phyloP scores from a whole-genome alignment of 2,113 vertebrate species.

The Ursus arctos region DNA sequence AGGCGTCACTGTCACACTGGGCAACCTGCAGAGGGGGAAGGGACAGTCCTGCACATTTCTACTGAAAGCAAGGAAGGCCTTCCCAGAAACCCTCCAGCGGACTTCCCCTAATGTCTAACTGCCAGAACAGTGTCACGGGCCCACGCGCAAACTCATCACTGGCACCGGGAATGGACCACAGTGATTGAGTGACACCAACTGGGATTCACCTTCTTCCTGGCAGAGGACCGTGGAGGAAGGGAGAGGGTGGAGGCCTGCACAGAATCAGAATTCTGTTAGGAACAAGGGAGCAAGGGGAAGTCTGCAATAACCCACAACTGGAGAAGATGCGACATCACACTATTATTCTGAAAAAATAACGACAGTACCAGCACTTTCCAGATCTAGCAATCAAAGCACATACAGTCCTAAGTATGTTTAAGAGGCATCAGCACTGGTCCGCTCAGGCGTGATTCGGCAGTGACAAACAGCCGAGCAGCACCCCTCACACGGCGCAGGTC shows the following conservation, averaged over 20 bases:
- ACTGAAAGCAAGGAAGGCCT: neutral
- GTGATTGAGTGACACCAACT: neutral
- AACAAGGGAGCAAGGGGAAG: neutral
- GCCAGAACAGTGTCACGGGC: neutral
- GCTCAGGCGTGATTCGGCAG: neutral
- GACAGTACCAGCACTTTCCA: neutral
- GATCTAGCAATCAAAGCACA: slow-evolving; percentile 35
- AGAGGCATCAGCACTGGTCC: neutral
- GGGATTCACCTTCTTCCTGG: neutral
- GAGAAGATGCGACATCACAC: neutral
- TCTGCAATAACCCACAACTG: neutral
- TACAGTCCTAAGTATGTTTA: neutral
- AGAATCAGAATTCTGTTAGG: neutral
- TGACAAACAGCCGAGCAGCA: neutral
- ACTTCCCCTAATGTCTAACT: neutral
- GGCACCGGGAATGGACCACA: neutral
- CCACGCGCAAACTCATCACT: neutral
- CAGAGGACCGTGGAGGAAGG: neutral
- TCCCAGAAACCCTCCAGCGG: neutral
- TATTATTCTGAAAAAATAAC: neutral
- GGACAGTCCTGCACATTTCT: neutral
- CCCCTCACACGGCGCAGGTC: neutral
- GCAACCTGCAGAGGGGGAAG: neutral
- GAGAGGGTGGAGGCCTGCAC: neutral
- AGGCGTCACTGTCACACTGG: neutral